Evolutionary conservation across 2,113 vertebrate species (phyloP), one percentile per base, ranked within the genome.

Genomic region (Stictonetta naevosa): DNA sequence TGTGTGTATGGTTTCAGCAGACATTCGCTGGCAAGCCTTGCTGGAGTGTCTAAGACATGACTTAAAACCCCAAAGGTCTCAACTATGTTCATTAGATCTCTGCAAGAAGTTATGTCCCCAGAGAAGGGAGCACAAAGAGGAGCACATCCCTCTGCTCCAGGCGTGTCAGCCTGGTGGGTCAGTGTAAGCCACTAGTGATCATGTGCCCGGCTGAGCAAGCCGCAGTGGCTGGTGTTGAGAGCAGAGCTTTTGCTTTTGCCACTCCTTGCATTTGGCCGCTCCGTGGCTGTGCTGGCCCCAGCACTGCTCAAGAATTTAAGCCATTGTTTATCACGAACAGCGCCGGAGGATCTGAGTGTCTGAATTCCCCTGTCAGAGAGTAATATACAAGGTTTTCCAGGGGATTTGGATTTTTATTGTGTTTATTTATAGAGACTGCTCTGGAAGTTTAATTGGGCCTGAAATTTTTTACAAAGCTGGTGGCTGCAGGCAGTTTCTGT

Each of bases 401-500:
- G 36, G 55, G 10, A 69, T 59, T 46, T 79, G 25, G 48, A 52
- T 79, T 93, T 90, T 83, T 90, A 81, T 83, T 38, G 44, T 8
- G 1, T 36, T 88, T 69, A 50, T 92, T 96, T 94, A 60, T 76
- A 88, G 79, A 40, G 15, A 63, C 17, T 90, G 31, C 83, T 85
- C 66, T 46, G 72, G 19, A 77, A 58, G 42, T 92, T 91, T 86
- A 72, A 87, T 62, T 83, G 44, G 44, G 31, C 83, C 53, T 91
- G 44, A 90, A 10, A 19, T 73, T 59, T 92, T 92, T 90, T 55
- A 77, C n/a, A 76, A 91, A 92, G 34, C 72, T 79, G 52, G 74
- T 95, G 40, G 40, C 62, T 59, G n/a, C 25, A 83, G 44, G 25
- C 14, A 84, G 12, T 91, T 96, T 86, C 52, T 95, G 23, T 87